Evolutionary conservation across 2,797 vertebrate species (phyloP).

Genomic region (Gymnothorax javanicus): DNA sequence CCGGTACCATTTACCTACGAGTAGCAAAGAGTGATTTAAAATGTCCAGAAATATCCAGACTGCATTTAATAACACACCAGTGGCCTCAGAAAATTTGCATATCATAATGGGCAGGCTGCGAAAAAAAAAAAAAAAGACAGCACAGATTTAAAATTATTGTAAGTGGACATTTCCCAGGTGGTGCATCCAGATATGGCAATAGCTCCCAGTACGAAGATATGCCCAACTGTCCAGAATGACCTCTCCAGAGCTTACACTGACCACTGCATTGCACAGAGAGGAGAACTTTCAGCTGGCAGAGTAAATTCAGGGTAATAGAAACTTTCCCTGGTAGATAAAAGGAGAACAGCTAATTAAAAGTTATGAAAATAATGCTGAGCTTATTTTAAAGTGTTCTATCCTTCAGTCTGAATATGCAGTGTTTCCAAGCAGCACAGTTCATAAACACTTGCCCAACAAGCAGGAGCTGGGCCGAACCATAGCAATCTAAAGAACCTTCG

Average conservation of each 20-base stretch:
- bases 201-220: not conserved
- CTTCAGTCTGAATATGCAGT: not conserved
- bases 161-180: not conserved
- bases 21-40: not conserved
- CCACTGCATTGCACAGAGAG: not conserved
- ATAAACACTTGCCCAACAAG: not conserved
- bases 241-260: not conserved
- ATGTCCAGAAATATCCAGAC: not conserved
- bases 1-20: slow-evolving; percentile 1
- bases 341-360: not conserved
- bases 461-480: not conserved
- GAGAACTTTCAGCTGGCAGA: not conserved
- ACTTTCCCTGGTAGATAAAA: not conserved
- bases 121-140: not conserved
- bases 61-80: not conserved
- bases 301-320: not conserved
- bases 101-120: not conserved
- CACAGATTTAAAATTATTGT: not conserved
- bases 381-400: not conserved
- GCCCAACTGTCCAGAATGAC: not conserved
- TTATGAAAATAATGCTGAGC: not conserved
- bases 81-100: not conserved
- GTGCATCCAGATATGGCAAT: not conserved
- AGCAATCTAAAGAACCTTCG: not conserved
- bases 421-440: not conserved